Evolutionary conservation across 2,113 vertebrate species (phyloP), one percentile per base, ranked within the genome.

Genomic region (Gymnogyps californianus): DNA sequence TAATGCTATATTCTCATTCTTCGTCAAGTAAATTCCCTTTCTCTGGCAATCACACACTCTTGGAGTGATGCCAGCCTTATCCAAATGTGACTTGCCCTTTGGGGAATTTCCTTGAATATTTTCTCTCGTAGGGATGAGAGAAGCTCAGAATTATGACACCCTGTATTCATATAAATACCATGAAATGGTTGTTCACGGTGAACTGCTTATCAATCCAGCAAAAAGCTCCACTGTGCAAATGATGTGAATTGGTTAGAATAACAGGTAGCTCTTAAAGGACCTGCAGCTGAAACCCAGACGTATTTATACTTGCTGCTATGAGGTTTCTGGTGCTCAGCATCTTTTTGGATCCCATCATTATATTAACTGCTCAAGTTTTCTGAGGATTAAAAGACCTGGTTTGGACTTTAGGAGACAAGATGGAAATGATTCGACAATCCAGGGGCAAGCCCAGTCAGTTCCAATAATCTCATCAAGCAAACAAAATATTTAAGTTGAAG

Each of bases 211-310:
- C 58, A 89, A 87, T 70, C 49, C 81, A 58, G 72, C 34, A 89
- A 82, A 95, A 87, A 91, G 54, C 62, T 81, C 87, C 58, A 34
- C 81, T 58, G 49, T 2, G 13, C 62, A 85, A 89, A 77, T 62
- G n/a, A 62, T 89, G 52, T 67, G 57, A 91, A 79, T 64, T 38
- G 14, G 26, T 82, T 85, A 51, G 74, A 93, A 79, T 69, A 93
- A 91, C 78, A 87, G 90, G 96, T 85, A 87, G 76, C 65, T 91
- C 74, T 79, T 84, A 90, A 55, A 93, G 49, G 44, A 66, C 74
- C 47, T 89, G 62, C 57, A 90, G 80, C 62, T 22, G 4, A 94
- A 93, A 47, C 20, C 21, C 38, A 85, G 47, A 46, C 0, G 0
- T 36, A 83, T 77, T 93, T 74, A 51, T 54, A 72, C 22, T 32